Evolutionary conservation across 2,888 invertebrate genomes (phyloP), one percentile per base, ranked within the genome.

Genomic region (Drosophila dives): DNA sequence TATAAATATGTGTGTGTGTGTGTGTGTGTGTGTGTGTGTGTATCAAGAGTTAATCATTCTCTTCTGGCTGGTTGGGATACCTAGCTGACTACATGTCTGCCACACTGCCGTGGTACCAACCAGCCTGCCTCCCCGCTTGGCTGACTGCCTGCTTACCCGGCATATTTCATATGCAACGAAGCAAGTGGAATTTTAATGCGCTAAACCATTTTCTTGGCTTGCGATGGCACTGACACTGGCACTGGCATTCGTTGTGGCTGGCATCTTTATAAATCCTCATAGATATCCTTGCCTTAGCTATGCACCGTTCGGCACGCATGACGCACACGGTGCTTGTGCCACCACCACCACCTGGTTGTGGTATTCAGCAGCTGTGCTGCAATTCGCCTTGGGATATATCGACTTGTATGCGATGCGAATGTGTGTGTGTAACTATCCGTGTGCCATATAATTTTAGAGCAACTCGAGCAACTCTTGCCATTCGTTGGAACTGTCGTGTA

Each of bases 141-240:
- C 49, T 54, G 58, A 10, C 40, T 45, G 55, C 32, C 66, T 78
- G 82, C 72, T 78, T 80, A 73, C 68, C 68, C 75, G 82, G 76
- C 85, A 81, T 89, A 88, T 86, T 87, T 89, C 86, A 83, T 88
- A 89, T 87, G 90, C 86, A 86, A 77, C 88, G 80, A 76, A 73
- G 86, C 86, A 86, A 89, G 86, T 77, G 89, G 86, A 86, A 86
- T 86, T 86, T 89, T 86, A 86, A 86, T 86, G 86, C 81, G 88
- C 89, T 81, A 89, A 86, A 75, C 89, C 89, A 86, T 86, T 89
- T 86, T 76, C 83, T 75, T 86, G 82, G 87, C 80, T 83, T 68
- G 72, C 72, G 77, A 77, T 54, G 68, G 62, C 29, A 10, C n/a
- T 26, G 34, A 12, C 38, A 48, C 60, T 66, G 67, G 2, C 20